These are phyloP conservation scores for Forbesichthys agassizii DNA, from an alignment of 2,113 vertebrate genomes.

Conservation along the genomic window DNA sequence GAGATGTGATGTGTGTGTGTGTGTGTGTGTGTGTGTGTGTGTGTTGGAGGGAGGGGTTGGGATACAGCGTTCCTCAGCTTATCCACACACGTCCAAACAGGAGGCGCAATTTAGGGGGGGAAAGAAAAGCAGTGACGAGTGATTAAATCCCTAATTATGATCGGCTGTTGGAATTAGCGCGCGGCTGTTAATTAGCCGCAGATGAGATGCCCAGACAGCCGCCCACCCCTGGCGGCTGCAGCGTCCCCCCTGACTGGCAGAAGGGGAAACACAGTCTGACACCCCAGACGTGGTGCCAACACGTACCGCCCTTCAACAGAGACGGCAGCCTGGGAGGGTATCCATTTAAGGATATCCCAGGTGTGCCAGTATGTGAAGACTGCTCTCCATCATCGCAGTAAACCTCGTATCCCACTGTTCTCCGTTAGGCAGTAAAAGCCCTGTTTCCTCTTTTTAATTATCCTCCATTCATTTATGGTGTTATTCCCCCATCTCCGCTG, in stretches of 20 bases:
- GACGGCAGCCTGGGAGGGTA: slow-evolving; percentile 54
- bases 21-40: too few relatives aligned
- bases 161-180: slow-evolving; percentile 76
- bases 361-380: slow-evolving; percentile 63
- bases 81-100: slow-evolving; percentile 40
- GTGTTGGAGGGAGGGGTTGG: slow-evolving; percentile 19
- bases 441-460: slow-evolving; percentile 26
- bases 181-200: slow-evolving; percentile 76
- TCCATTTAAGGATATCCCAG: slow-evolving; percentile 75
- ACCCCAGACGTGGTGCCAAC: slow-evolving; percentile 66
- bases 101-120: slow-evolving; percentile 5
- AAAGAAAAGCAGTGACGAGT: slow-evolving; percentile 62
- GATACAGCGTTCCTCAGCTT: slow-evolving; percentile 69
- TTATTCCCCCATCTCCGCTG: slow-evolving; percentile 35
- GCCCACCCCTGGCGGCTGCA: slow-evolving; percentile 65
- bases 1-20: too few relatives aligned
- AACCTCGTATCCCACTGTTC: slow-evolving; percentile 58
- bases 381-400: slow-evolving; percentile 68
- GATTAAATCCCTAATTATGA: slow-evolving; percentile 80
- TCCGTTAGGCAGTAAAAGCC: slow-evolving; percentile 60
- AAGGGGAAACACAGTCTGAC: slow-evolving; percentile 64
- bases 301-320: slow-evolving; percentile 61
- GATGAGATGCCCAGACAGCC: slow-evolving; percentile 75
- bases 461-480: slow-evolving; percentile 47
- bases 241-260: slow-evolving; percentile 64